Evolutionary conservation across 2,113 vertebrate genomes (phyloP).

Genomic region (Clupea harengus): DNA sequence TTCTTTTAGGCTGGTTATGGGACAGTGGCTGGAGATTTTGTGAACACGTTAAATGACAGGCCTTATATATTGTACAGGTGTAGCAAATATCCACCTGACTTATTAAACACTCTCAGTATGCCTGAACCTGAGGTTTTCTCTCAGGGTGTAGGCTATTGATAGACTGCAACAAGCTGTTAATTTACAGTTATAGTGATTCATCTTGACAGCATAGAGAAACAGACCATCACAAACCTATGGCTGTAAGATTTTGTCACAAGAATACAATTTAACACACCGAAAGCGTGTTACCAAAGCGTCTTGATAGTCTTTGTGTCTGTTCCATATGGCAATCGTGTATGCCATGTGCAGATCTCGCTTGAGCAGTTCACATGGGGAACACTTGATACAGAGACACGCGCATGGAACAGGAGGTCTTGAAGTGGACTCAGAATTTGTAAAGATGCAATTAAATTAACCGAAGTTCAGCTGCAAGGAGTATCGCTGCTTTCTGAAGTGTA

Average conservation of each 20-base stretch:
- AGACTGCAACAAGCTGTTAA: background rate
- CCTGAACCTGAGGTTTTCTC: background rate
- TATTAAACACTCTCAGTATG: background rate
- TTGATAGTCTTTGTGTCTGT: background rate
- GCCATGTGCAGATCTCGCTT: background rate
- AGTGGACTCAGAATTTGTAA: background rate
- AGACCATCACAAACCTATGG: background rate
- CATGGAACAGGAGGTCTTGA: background rate
- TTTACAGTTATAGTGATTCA: background rate
- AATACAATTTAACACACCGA: background rate
- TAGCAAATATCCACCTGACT: background rate
- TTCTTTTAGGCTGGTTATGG: background rate
- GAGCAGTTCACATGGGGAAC: background rate
- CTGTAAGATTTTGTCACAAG: background rate
- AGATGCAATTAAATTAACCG: background rate
- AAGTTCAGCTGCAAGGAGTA: background rate
- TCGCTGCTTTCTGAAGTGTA: background rate
- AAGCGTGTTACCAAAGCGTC: background rate
- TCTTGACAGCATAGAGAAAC: background rate
- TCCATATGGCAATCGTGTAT: background rate
- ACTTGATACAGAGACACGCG: background rate
- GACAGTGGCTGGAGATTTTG: background rate
- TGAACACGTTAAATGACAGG: background rate
- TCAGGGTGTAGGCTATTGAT: background rate
- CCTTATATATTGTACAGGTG: background rate